Evolutionary conservation across 2,797 vertebrate genomes (phyloP), one percentile per base, ranked within the genome.

Genomic region (Sarcoramphus papa): DNA sequence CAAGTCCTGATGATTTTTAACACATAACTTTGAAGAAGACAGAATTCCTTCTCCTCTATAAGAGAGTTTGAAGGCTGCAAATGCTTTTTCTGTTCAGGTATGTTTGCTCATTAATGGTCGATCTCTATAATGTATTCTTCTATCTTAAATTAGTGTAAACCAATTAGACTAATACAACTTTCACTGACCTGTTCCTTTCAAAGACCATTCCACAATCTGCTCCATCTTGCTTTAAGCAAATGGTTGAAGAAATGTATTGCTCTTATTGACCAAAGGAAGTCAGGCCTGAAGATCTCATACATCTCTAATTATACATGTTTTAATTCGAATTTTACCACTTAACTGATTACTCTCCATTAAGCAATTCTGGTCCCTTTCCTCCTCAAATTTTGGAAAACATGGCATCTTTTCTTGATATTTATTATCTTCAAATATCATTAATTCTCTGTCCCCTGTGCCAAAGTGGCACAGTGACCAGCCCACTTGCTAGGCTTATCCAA

Each of bases 361-460:
- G 10, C 0, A 74, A n/a, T 81, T 68, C 5, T 25, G 10, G 0
- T 21, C 13, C 9, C 3, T 63, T 70, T 81, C 3, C 10, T 78
- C 10, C 14, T 57, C 28, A 70, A 35, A 25, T 59, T 83, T 59
- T 62, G 20, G 22, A 62, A 81, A 45, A 72, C 0, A 1, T 21
- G 0, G 40, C 3, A 40, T 45, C 7, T 60, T 82, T 67, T 90
- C 10, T 64, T 84, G 12, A 10, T 64, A 53, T 33, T 70, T n/a
- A 45, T 72, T 78, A 7, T 17, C 28, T 68, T 53, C 7, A 72
- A 45, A 84, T 43, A 57, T 9, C 2, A 0, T 12, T 16, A 31
- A 35, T 57, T 65, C 6, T 40, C 9, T 50, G 10, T 37, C 4
- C 3, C 10, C 8, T 40, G 1, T 47, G 59, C 14, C 25, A 54